Conservation (phyloP, 37 sponge, comb jelly and placozoan species). For the Mnemiopsis leidyi region DNA sequence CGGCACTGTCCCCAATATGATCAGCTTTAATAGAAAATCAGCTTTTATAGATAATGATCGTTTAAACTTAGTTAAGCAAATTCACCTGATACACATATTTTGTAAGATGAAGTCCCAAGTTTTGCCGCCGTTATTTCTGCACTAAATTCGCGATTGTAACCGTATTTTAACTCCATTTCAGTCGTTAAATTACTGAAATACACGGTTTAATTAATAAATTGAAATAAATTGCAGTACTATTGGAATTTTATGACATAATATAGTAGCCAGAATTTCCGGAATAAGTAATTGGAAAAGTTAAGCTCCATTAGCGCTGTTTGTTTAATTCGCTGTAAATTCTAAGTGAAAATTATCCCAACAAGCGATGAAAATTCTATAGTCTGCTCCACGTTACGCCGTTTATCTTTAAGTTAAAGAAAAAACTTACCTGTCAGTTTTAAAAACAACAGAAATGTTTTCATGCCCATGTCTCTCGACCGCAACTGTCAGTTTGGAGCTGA, state of each 20-base stretch:
- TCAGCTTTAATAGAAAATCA: too few relatives aligned
- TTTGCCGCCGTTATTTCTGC: background rate
- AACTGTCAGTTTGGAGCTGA: background rate
- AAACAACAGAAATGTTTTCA: background rate
- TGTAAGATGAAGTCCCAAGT: background rate
- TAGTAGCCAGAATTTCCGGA: background rate
- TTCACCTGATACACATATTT: background rate
- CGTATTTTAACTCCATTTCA: background rate
- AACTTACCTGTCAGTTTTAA: background rate
- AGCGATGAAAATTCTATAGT: too few relatives aligned
- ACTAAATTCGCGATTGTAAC: background rate
- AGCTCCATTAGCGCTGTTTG: too few relatives aligned
- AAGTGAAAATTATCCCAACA: too few relatives aligned
- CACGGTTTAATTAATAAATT: background rate
- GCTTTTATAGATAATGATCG: too few relatives aligned
- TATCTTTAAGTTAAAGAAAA: too few relatives aligned
- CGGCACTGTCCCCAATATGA: too few relatives aligned
- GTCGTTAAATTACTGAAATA: background rate
- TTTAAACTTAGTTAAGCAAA: too few relatives aligned
- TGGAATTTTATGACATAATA: too few relatives aligned
- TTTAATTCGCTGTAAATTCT: too few relatives aligned
- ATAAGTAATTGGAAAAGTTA: background rate
- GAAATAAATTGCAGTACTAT: background rate
- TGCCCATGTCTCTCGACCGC: background rate
- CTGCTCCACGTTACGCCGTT: too few relatives aligned